Conservation (phyloP, 2,113 vertebrate species). For the Scartelaos histophorus region DNA sequence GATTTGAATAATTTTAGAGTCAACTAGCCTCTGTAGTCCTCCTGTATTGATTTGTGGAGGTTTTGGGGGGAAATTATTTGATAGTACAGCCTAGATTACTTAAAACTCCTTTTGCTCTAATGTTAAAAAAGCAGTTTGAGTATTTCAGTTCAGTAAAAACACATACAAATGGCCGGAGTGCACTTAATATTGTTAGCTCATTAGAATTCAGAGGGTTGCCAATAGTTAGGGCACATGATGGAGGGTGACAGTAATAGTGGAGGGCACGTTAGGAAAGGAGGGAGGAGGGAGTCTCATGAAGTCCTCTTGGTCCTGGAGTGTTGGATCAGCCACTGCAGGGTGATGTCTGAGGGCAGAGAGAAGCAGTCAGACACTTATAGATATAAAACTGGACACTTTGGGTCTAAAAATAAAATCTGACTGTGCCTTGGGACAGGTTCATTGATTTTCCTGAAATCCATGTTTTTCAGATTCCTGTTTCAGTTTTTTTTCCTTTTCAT, state of each 20-base stretch:
- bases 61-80: not conserved
- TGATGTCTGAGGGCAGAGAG: slow-evolving; percentile 73
- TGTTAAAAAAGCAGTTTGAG: not conserved
- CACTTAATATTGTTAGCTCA: not conserved
- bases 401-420: no score
- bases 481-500: no score
- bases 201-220: not conserved
- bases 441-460: no score
- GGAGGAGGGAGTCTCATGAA: not conserved
- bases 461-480: no score
- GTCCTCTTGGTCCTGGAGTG: slow-evolving; percentile 84
- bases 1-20: not conserved
- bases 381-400: not conserved
- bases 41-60: not conserved
- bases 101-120: not conserved
- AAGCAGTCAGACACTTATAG: not conserved
- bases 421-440: no score
- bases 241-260: not conserved
- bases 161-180: not conserved
- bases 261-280: not conserved
- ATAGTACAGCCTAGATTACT: not conserved
- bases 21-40: not conserved
- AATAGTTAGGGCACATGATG: not conserved
- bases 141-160: not conserved
- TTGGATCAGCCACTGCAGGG: slow-evolving; percentile 88